phyloP scores from a whole-genome alignment of 2,797 vertebrate species.

The Gadopsis bispinosus region DNA sequence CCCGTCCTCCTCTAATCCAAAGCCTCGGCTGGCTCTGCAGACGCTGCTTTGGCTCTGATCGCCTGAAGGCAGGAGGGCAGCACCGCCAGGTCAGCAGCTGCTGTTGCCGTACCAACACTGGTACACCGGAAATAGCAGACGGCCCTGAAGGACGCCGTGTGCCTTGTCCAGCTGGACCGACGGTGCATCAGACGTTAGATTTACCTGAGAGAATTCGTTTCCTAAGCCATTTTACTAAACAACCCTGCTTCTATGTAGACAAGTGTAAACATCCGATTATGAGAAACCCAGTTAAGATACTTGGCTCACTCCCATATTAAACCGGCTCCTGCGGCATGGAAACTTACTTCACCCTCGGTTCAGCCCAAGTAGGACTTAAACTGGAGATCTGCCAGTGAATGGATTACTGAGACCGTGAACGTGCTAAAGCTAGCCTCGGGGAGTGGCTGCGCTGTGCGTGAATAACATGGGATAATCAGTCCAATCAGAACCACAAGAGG shows the following conservation, averaged over 20 bases:
- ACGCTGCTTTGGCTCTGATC: conserved; percentile 11
- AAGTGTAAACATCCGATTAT: conserved; percentile 6
- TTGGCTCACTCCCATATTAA: conserved; percentile 11
- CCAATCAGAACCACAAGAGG: conserved; percentile 7
- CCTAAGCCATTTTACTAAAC: conserved; percentile 6
- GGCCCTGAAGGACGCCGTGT: neutral
- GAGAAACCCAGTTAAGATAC: conserved; percentile 11
- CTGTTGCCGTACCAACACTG: conserved; percentile 27
- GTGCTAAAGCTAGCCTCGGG: neutral
- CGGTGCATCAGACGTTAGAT: neutral
- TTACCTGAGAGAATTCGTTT: conserved; percentile 4
- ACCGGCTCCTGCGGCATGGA: neutral
- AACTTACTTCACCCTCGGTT: conserved; percentile 19
- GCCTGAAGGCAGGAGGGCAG: conserved; percentile 22
- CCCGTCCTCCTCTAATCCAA: neutral
- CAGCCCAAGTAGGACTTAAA: conserved; percentile 4
- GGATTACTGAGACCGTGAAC: conserved; percentile 16
- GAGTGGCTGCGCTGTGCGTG: neutral
- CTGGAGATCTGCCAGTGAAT: conserved; percentile 31
- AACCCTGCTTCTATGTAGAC: neutral
- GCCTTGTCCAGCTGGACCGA: neutral
- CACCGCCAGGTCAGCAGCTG: conserved; percentile 36
- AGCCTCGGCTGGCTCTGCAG: conserved; percentile 28
- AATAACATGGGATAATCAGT: conserved; percentile 2
- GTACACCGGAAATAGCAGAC: conserved; percentile 43